Percentiles rank a stretch among this genome's conserved stretches.
These are phyloP conservation scores for Xanthorhoe designata DNA, from an alignment of 2,888 invertebrate species.

Conservation along the genomic window DNA sequence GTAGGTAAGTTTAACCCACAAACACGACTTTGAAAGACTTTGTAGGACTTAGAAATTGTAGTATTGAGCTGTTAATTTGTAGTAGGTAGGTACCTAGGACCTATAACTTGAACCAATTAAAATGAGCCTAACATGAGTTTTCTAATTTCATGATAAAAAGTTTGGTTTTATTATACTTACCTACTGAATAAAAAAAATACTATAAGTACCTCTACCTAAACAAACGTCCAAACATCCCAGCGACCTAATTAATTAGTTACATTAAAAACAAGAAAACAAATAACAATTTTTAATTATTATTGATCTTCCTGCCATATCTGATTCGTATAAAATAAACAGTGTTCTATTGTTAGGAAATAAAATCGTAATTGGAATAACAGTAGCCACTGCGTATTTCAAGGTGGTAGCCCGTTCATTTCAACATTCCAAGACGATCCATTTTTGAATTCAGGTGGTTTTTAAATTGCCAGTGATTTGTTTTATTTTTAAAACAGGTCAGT, in stretches of 20 bases:
- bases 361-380: constrained; percentile 57
- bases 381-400: constrained; percentile 67
- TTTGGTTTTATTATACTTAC: too few species aligned
- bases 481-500: constrained; percentile 60
- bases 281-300: background rate
- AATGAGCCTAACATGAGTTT: too few species aligned
- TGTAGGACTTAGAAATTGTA: too few species aligned
- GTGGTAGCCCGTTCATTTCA: constrained; percentile 77
- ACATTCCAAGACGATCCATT: constrained; percentile 77
- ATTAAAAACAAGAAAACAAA: background rate
- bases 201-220: too few species aligned
- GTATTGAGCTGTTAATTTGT: too few species aligned
- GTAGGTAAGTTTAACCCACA: too few species aligned
- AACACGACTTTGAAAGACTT: too few species aligned
- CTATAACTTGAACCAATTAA: too few species aligned
- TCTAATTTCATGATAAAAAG: too few species aligned
- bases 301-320: background rate
- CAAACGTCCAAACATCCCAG: background rate
- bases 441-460: constrained; percentile 76
- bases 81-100: too few species aligned
- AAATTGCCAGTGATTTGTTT: constrained; percentile 76
- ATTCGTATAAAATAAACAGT: constrained; percentile 43
- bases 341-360: constrained; percentile 54
- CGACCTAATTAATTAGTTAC: background rate
- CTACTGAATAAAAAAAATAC: too few species aligned